Evolutionary conservation across 2,888 invertebrate genomes (phyloP), one percentile per base, ranked within the genome.

Genomic region (Imbricaverruca yamaguchii): DNA sequence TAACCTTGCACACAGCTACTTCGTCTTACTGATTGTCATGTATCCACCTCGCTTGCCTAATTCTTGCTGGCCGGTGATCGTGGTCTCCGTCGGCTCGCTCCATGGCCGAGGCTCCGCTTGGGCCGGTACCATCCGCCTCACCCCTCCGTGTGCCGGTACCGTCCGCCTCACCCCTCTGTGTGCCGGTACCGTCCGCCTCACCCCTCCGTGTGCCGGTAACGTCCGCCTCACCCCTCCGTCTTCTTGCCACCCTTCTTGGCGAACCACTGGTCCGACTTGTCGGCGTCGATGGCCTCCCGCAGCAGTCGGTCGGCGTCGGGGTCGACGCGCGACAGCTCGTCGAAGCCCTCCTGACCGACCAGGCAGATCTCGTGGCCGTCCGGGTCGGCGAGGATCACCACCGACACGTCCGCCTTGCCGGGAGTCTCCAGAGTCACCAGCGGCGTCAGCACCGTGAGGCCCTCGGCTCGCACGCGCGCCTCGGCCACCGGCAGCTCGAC

Each of bases 321-420:
- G 87, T 98, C 98, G 7, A 94, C 91, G 85, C 93, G 90, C 0
- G 97, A 97, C 67, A 98, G 88, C 85, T 96, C 90, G 11, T 92
- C 89, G 89, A 97, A 99, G 65, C 93, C 96, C 89, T 97, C 97
- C 85, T 97, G 97, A 83, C 97, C 98, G 10, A 98, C 98, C 88
- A 98, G 98, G 88, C 98, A 98, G 84, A 99, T 98, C 90, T 99
- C 98, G 87, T 98, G 98, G 0, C 92, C 95, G 88, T 98, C 96
- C 92, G 92, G 98, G 89, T 99, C 98, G 1, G 95, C 96, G 7
- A 98, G 89, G 85, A 99, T 98, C 82, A 99, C 94, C 61, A 99
- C 98, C 83, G 94, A 90, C 0, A 99, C 98, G 0, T 95, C 94
- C 0, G 97, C 97, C 88, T 98, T 99, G 79, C 96, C 98, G 0